These are phyloP conservation scores for Globia sparganii DNA, from an alignment of 2,888 invertebrate species.

Conservation along the genomic window DNA sequence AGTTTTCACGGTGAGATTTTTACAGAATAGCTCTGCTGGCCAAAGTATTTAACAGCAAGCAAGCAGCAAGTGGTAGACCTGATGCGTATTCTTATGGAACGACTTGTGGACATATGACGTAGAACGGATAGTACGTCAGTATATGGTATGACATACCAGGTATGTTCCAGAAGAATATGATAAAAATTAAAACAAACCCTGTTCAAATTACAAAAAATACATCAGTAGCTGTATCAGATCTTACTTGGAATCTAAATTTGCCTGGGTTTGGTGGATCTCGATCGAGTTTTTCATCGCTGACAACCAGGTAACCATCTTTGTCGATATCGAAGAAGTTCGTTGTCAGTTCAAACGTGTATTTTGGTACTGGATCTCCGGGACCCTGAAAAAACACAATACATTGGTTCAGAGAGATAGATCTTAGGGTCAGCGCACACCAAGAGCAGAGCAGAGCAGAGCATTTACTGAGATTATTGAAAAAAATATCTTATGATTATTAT, in stretches of 20 bases:
- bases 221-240: conserved; percentile 17
- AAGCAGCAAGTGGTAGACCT: not conserved
- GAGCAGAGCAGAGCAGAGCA: too few relatives aligned
- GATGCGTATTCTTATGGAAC: too few relatives aligned
- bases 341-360: conserved; percentile 95
- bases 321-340: conserved; percentile 95
- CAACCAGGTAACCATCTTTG: conserved; percentile 93
- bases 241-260: conserved; percentile 95
- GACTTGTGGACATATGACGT: too few relatives aligned
- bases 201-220: too few relatives aligned
- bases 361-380: conserved; percentile 94
- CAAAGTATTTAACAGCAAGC: not conserved
- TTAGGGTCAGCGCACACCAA: too few relatives aligned
- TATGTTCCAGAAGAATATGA: not conserved
- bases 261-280: conserved; percentile 96
- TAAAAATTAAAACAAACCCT: not conserved
- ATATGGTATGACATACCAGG: too few relatives aligned
- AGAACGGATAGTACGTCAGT: not conserved
- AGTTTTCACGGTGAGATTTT: too few relatives aligned
- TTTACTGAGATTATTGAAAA: too few relatives aligned
- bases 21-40: too few relatives aligned
- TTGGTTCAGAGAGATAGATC: not conserved
- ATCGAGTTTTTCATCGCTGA: conserved; percentile 95
- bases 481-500: too few relatives aligned
- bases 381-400: conserved; percentile 86